Evolutionary conservation across 2,113 vertebrate genomes (phyloP).

Genomic region (Protomyctophum bolini): DNA sequence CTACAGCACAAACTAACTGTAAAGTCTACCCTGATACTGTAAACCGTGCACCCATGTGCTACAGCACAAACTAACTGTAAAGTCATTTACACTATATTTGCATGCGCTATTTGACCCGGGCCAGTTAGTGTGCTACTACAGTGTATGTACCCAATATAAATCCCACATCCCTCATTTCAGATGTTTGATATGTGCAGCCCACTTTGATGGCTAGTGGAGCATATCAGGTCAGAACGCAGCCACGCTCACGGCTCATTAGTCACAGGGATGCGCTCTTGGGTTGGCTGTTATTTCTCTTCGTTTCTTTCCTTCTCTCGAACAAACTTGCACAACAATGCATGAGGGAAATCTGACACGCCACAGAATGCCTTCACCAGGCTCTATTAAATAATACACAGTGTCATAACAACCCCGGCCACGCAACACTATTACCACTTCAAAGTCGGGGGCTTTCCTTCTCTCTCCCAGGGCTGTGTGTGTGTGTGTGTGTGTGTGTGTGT

Average conservation of each 20-base stretch:
- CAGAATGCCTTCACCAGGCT: background rate
- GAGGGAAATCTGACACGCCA: background rate
- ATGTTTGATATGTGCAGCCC: background rate
- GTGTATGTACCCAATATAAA: too few species aligned
- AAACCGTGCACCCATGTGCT: too few species aligned
- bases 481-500: too few species aligned
- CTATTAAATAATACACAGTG: slow-evolving; percentile 17
- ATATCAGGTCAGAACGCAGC: background rate
- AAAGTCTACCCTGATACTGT: too few species aligned
- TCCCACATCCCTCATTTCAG: background rate
- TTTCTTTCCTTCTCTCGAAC: background rate
- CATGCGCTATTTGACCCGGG: too few species aligned
- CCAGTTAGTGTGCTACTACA: too few species aligned
- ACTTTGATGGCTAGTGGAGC: background rate
- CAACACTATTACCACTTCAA: slow-evolving; percentile 25
- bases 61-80: too few species aligned
- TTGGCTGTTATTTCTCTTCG: background rate
- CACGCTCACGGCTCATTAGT: background rate
- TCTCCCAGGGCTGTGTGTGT: background rate
- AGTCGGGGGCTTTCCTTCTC: background rate
- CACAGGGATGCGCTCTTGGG: background rate
- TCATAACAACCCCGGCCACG: slow-evolving; percentile 13
- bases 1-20: too few species aligned
- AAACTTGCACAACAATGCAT: background rate
- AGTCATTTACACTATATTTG: background rate